Percentiles rank a stretch among this genome's conserved stretches.
phyloP scores from a whole-genome alignment of 2,113 vertebrate genomes.

The Bujurquina vittata region DNA sequence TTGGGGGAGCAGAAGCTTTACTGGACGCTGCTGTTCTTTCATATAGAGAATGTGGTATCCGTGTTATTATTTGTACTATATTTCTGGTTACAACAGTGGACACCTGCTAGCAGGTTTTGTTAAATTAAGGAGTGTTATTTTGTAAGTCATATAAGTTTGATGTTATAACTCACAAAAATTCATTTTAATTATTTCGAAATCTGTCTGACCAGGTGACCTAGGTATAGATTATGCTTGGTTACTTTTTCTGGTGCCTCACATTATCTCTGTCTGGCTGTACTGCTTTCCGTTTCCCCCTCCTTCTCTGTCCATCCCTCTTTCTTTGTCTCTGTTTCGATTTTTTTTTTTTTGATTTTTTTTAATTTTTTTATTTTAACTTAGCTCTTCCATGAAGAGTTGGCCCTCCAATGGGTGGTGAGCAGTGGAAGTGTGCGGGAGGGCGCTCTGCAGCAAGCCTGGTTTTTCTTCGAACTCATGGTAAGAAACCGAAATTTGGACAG shows the following conservation, averaged over 20 bases:
- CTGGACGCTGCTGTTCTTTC: slow-evolving; percentile 20
- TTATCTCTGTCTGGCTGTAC: slow-evolving; percentile 29
- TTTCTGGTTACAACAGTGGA: neutral
- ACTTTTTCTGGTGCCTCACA: slow-evolving; percentile 32
- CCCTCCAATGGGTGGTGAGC: slow-evolving; percentile 98
- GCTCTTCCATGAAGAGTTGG: slow-evolving; percentile 98
- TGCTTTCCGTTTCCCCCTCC: slow-evolving; percentile 9
- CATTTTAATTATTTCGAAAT: neutral
- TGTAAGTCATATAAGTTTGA: neutral
- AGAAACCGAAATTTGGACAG: slow-evolving; percentile 50
- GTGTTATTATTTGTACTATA: neutral
- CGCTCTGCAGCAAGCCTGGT: slow-evolving; percentile 97
- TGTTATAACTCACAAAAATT: neutral
- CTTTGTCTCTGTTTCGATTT: slow-evolving; percentile 10
- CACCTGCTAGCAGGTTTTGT: neutral
- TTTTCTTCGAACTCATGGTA: slow-evolving; percentile 99
- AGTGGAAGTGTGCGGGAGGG: slow-evolving; percentile 96
- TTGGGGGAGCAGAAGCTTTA: slow-evolving; percentile 8
- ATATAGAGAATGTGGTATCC: slow-evolving; percentile 5
- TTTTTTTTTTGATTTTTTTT: neutral
- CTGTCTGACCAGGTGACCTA: neutral
- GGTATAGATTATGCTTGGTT: neutral
- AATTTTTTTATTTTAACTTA: slow-evolving; percentile 53
- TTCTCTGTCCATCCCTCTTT: slow-evolving; percentile 11
- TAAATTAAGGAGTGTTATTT: neutral